Evolutionary conservation across 2,113 vertebrate species (phyloP).

Genomic region (Clarias batrachus): DNA sequence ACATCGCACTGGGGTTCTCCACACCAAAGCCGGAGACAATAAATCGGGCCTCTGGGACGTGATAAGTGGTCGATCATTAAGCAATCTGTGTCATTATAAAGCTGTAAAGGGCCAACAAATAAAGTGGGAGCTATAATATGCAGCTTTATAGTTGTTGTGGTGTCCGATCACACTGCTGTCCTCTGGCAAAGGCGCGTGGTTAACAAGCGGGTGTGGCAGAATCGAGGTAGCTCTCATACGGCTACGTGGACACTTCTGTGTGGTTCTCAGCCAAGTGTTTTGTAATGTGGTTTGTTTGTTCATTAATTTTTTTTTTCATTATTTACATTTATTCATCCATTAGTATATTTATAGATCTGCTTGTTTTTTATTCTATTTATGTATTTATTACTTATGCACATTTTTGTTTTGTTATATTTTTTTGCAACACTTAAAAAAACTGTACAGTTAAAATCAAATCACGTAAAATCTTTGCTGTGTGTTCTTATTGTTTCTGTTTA

Average conservation of each 20-base stretch:
- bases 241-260: not conserved
- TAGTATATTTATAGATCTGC: not conserved
- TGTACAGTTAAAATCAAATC: not conserved
- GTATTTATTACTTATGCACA: not conserved
- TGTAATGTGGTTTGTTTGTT: not conserved
- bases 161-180: not conserved
- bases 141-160: not conserved
- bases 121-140: not conserved
- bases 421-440: too few relatives aligned
- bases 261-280: not conserved
- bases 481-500: not conserved
- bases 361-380: not conserved
- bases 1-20: not conserved
- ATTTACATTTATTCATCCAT: not conserved
- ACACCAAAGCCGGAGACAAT: not conserved
- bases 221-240: not conserved
- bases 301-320: not conserved
- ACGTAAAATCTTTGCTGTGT: not conserved
- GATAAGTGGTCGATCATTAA: not conserved
- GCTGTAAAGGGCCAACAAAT: not conserved
- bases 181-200: not conserved
- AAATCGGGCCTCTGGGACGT: not conserved
- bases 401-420: not conserved
- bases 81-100: not conserved
- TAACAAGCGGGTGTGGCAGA: not conserved